Conservation (phyloP, 2,797 vertebrate species). For the Novumbra hubbsi region DNA sequence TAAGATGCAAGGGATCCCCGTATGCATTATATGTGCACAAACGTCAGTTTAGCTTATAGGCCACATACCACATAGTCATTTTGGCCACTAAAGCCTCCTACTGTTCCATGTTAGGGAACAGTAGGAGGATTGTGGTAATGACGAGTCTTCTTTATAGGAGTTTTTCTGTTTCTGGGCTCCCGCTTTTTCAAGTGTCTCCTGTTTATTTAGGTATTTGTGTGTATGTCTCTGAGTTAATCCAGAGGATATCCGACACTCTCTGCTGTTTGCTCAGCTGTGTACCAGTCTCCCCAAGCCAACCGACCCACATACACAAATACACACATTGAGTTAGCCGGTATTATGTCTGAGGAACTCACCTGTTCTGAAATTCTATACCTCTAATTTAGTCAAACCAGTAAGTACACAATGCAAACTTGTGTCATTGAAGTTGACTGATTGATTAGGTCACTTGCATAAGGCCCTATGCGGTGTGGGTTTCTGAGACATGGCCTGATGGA, state of each 20-base stretch:
- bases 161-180: constrained; percentile 6
- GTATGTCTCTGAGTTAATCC: constrained; percentile 16
- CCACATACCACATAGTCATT: background rate
- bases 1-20: constrained; percentile 11
- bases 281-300: constrained; percentile 11
- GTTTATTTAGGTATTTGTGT: constrained; percentile 16
- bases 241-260: constrained; percentile 17
- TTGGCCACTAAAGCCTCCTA: background rate
- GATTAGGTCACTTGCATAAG: background rate
- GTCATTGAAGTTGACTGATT: background rate
- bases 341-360: background rate
- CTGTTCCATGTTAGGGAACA: background rate
- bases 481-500: background rate
- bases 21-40: background rate
- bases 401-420: background rate
- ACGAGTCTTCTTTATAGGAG: background rate
- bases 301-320: constrained; percentile 19
- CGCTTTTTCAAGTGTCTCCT: constrained; percentile 10
- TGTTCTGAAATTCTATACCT: background rate
- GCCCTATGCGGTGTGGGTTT: background rate
- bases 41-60: background rate
- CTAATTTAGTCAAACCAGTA: background rate
- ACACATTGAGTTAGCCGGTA: background rate
- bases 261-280: constrained; percentile 31
- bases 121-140: background rate